phyloP scores from a whole-genome alignment of 2,888 invertebrate genomes.

The Magallana nippona region DNA sequence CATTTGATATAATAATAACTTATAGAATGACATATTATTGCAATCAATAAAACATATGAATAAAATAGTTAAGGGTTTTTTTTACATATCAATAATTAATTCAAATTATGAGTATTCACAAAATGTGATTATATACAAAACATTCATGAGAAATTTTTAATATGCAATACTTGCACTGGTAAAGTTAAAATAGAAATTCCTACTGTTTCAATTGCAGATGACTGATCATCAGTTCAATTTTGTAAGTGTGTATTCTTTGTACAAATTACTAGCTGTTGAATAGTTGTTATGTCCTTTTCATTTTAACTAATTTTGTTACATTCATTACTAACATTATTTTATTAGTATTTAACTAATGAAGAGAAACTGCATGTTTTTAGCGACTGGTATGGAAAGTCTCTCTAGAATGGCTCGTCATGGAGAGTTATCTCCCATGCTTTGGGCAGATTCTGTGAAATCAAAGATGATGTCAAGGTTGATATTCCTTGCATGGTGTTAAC shows the following conservation, averaged over 20 bases:
- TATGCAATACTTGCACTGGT: neutral
- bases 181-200: neutral
- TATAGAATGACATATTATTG: neutral
- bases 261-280: too few relatives aligned
- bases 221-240: too few relatives aligned
- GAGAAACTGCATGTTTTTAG: slow-evolving; percentile 28
- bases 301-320: too few relatives aligned
- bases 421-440: neutral
- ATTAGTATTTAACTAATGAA: neutral
- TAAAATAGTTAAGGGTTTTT: neutral
- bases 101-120: neutral
- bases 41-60: neutral
- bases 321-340: too few relatives aligned
- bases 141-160: neutral
- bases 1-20: too few relatives aligned
- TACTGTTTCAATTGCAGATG: too few relatives aligned
- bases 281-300: too few relatives aligned
- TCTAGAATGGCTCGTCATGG: slow-evolving; percentile 21
- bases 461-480: too few relatives aligned
- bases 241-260: too few relatives aligned
- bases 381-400: slow-evolving; percentile 39
- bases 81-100: neutral
- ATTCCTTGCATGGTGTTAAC: too few relatives aligned
- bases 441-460: too few relatives aligned
- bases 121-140: neutral